Base-by-base conservation (phyloP, 2,888 invertebrate species). In the Loripinus fragilis region DNA sequence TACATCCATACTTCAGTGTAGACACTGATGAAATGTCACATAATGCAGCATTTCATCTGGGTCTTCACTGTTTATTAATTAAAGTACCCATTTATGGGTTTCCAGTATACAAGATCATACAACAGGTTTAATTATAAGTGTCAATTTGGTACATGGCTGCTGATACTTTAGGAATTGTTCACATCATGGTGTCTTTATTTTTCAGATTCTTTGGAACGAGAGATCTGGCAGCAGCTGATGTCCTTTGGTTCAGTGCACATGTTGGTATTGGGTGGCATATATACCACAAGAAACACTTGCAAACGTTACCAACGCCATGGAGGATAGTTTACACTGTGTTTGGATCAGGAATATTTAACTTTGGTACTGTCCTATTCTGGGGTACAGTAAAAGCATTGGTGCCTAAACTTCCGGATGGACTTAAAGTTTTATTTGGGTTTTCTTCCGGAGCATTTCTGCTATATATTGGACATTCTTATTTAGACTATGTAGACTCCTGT, bases 341-440 rank as follows among this genome's bases (percentile, higher is more conserved):
- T 83, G 92, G 94, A 20, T 85, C 92, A 0, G 87, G 97, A 15
- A 95, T 98, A 30, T 97, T 98, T 95, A 97, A 97, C 85, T 95
- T 98, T 91, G 98, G 98, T 20, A 97, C 98, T 0, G 96, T 98
- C 66, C 95, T 98, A 76, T 94, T 96, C 82, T 98, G 98, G 97
- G 98, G 98, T 12, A 96, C 98, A 48, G 94, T 97, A 52, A 96
- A 97, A 91, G 96, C 96, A 86, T 94, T 97, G 48, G 94, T 98
- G 65, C 97, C 97, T 0, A 95, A 96, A 85, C 95, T 95, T 91
- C 95, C 96, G 55, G 93, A 95, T 30, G 48, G 52, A 7, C 88
- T 96, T 33, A 96, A 96, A 85, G 95, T 96, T 41, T 87, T 95
- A 45, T 94, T 96, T 84, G 97, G 97, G 41, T 91, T 97, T 28